Percentiles rank a stretch among this genome's conserved stretches.
phyloP scores from a whole-genome alignment of 2,888 invertebrate species.

The Diaphora mendica region DNA sequence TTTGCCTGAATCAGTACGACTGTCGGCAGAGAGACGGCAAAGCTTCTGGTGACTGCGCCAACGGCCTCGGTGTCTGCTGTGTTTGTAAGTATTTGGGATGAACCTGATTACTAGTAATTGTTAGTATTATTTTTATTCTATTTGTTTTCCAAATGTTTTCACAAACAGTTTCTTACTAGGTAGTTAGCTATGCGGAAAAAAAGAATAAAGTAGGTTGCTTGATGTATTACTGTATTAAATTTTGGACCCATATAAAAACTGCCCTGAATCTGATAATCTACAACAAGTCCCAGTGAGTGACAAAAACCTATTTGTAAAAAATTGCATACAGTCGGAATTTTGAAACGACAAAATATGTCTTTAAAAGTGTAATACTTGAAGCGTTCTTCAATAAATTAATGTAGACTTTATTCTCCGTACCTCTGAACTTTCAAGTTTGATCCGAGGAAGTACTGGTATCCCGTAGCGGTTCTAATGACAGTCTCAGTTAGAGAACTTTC shows the following conservation, averaged over 20 bases:
- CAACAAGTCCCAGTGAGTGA: too few species aligned
- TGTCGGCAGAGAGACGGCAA: conserved; percentile 90
- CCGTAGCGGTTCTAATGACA: background rate
- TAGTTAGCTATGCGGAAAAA: too few species aligned
- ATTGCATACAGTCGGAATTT: too few species aligned
- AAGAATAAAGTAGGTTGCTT: too few species aligned
- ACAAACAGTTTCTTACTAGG: too few species aligned
- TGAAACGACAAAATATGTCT: background rate
- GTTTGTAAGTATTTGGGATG: conserved; percentile 88
- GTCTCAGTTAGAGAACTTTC: conserved; percentile 6
- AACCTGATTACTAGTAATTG: too few species aligned
- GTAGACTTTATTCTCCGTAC: background rate
- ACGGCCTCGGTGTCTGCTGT: conserved; percentile 95
- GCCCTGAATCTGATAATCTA: too few species aligned
- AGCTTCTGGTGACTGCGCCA: conserved; percentile 92
- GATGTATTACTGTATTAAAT: too few species aligned
- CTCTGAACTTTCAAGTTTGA: background rate
- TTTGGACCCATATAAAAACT: too few species aligned
- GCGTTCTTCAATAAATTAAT: background rate
- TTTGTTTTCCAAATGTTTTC: too few species aligned
- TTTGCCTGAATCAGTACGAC: conserved; percentile 94
- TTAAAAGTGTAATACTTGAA: background rate
- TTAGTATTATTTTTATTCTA: too few species aligned
- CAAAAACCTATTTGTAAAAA: too few species aligned
- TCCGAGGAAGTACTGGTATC: background rate